A percentile compares a stretch with the other conserved stretches of the same genome.
These are phyloP conservation scores for Coptotermes formosanus DNA, from an alignment of 1,140 invertebrate species.

Conservation along the genomic window DNA sequence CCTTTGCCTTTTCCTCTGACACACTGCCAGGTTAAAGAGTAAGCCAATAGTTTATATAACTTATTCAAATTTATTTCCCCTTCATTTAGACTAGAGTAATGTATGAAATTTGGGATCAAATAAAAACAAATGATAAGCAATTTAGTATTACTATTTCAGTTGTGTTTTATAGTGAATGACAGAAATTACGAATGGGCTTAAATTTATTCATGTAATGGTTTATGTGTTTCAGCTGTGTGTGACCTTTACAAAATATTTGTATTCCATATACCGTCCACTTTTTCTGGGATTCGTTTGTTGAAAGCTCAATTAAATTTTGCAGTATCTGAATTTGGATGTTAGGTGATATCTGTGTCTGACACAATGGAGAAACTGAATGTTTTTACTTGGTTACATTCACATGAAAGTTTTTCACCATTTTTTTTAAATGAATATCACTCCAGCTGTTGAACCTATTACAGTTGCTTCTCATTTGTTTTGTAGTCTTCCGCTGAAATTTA, in stretches of 20 bases:
- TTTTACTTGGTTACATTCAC: background rate
- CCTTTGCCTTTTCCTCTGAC: background rate
- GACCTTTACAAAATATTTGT: background rate
- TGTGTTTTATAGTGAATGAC: background rate
- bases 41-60: background rate
- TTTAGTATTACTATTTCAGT: background rate
- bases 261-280: constrained; percentile 12
- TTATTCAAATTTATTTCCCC: background rate
- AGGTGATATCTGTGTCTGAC: too few species aligned
- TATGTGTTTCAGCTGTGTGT: background rate
- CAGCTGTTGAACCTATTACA: background rate
- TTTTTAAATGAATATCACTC: background rate
- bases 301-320: background rate
- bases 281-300: background rate
- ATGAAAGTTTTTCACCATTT: background rate
- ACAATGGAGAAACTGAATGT: background rate
- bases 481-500: background rate
- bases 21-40: background rate
- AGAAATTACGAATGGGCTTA: background rate
- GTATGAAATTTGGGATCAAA: background rate
- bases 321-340: background rate
- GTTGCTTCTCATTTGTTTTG: constrained; percentile 14
- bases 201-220: background rate
- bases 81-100: background rate
- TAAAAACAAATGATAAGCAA: constrained; percentile 17